Base-by-base conservation (phyloP, 1,140 invertebrate genomes). In the Drosophila parvula region DNA sequence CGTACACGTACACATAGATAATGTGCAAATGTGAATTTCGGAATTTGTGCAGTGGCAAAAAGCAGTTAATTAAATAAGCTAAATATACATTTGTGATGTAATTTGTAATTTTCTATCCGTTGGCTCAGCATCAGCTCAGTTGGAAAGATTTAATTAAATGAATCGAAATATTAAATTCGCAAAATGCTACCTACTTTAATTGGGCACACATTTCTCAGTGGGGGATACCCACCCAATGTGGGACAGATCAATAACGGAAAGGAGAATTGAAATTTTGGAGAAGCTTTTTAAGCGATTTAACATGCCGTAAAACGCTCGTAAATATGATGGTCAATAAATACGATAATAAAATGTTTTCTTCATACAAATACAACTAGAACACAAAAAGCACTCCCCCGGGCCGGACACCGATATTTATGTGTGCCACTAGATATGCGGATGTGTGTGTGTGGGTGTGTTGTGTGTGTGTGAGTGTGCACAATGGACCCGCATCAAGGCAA, bases 291-390 rank as follows among this genome's bases (percentile, higher is more conserved):
- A 70, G 70, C 75, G 67, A 79, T 76, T 86, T 81, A 78, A 81
- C 70, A 79, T 76, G 63, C 60, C 68, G 79, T 77, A 79, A 78
- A 84, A 77, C 57, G 44, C 59, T 64, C 62, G 65, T 86, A 86
- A 86, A 86, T 86, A 86, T 79, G 79, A 79, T 82, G 75, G 83
- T 70, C 71, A 81, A 86, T 86, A 86, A 86, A 86, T 81, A 69
- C 70, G 82, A 86, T 79, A 88, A 88, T 88, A 88, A 82, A 88
- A 79, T 77, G 67, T 41, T 59, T 74, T 55, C 51, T 69, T 59
- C 55, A 70, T 63, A 60, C 77, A 79, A 71, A 74, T 61, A 70
- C 63, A 84, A 74, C 74, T 79, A 69, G 36, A 64, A 56, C 56
- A 85, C 43, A 81, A 86, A 86, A 82, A 60, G 61, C 60, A 77